These are phyloP conservation scores for Meriones unguiculatus DNA, from an alignment of 2,113 vertebrate species.

Conservation along the genomic window DNA sequence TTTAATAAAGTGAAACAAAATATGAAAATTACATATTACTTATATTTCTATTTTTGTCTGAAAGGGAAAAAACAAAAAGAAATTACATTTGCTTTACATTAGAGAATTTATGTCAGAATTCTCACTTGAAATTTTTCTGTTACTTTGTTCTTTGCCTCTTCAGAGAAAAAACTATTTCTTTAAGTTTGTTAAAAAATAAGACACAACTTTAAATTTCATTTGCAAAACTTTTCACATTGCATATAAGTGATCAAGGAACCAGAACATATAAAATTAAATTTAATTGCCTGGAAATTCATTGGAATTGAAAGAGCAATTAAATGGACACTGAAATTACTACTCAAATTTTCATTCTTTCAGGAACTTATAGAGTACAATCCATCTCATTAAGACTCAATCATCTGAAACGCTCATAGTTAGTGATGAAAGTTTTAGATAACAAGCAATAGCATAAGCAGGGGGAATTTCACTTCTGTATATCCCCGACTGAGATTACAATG, in stretches of 20 bases:
- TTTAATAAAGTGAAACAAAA: background rate
- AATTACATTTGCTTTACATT: background rate
- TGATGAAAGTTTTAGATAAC: slow-evolving; percentile 29
- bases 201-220: slow-evolving; percentile 23
- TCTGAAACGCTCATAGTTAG: slow-evolving; percentile 22
- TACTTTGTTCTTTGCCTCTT: background rate
- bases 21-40: background rate
- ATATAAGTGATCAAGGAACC: background rate
- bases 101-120: background rate
- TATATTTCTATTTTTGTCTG: background rate
- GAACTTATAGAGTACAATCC: slow-evolving; percentile 18
- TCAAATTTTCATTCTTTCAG: slow-evolving; percentile 41
- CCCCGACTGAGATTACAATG: background rate
- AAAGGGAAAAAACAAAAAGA: background rate
- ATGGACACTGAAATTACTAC: slow-evolving; percentile 37
- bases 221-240: background rate
- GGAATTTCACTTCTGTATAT: background rate
- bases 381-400: slow-evolving; percentile 65
- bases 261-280: slow-evolving; percentile 69
- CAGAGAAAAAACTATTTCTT: background rate
- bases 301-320: slow-evolving; percentile 41
- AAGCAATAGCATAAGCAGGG: background rate
- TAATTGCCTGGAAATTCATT: slow-evolving; percentile 18
- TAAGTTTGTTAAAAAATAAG: background rate
- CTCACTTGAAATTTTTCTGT: background rate